phyloP scores from a whole-genome alignment of 2,888 invertebrate genomes.

The Rhagonycha fulva region DNA sequence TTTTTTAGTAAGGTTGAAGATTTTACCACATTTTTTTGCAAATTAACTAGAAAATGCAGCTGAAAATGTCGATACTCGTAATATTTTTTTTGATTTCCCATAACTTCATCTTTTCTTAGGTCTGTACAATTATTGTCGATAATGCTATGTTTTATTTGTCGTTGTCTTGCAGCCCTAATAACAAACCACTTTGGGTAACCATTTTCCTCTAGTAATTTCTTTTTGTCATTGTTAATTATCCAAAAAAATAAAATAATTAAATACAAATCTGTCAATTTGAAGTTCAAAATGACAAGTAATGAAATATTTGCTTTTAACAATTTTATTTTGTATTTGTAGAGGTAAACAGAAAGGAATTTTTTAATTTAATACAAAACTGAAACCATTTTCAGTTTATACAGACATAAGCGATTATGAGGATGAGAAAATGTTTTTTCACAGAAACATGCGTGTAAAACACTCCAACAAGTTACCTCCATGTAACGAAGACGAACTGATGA shows the following conservation, averaged over 20 bases:
- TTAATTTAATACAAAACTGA: not conserved
- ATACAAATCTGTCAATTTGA: not conserved
- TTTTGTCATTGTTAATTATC: too few relatives aligned
- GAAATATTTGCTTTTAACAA: not conserved
- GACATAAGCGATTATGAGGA: not conserved
- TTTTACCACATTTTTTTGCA: constrained; percentile 12
- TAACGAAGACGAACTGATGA: constrained; percentile 54
- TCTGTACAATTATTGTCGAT: too few relatives aligned
- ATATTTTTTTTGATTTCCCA: too few relatives aligned
- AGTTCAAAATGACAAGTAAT: not conserved
- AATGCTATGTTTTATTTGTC: too few relatives aligned
- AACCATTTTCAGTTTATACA: not conserved
- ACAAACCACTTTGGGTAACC: too few relatives aligned
- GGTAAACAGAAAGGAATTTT: not conserved
- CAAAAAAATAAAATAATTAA: too few relatives aligned
- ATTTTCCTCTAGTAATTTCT: too few relatives aligned
- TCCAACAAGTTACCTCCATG: constrained; percentile 34
- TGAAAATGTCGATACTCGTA: too few relatives aligned
- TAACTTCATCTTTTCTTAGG: too few relatives aligned
- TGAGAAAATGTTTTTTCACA: not conserved
- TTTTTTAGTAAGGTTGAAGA: not conserved
- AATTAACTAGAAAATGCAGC: too few relatives aligned
- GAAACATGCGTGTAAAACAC: not conserved
- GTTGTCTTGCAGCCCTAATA: too few relatives aligned
- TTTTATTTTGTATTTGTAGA: not conserved